Evolutionary conservation across 2,113 vertebrate species (phyloP), one percentile per base, ranked within the genome.

Genomic region (Alethe diademata): DNA sequence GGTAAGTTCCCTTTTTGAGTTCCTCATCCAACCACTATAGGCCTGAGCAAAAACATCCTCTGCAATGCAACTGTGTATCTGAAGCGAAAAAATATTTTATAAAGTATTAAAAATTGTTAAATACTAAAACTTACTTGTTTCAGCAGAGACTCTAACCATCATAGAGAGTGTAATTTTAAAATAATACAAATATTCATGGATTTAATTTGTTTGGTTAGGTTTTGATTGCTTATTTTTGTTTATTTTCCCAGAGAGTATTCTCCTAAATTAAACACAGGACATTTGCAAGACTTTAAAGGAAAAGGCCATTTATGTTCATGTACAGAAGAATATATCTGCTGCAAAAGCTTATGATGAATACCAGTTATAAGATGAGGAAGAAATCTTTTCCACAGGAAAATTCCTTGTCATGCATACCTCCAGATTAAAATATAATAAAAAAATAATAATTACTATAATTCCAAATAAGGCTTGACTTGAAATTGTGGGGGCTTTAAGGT

Each of bases 71-170:
- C 9, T 20, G 19, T 8, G 6, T 19, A 36, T 38, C 28, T 57
- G 35, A 14, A 83, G 9, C 13, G 4, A 0, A 4, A 35, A 31
- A 5, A 42, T 12, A 0, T 14, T 57, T 25, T 25, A 28, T 36
- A 20, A 19, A 66, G 8, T 26, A 26, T 33, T 58, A 54, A 28
- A 51, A 43, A 40, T 5, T 22, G 12, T 29, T 61, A 90, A 75
- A 36, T 58, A n/a, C 45, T 62, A 38, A n/a, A 66, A 33, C 28
- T 23, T 10, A 38, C 18, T 25, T 28, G 4, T 65, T 84, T 73
- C 65, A 93, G 45, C 6, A 74, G 19, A 45, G 5, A 3, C 2
- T 54, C 10, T 57, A 75, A 19, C 2, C 3, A 29, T 18, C 9
- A 69, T 5, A n/a, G 24, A 84, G 3, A n/a, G 3, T 14, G 14